A percentile compares a stretch with the other conserved stretches of the same genome.
phyloP scores from a whole-genome alignment of 2,797 vertebrate genomes.

The Thunnus albacares region DNA sequence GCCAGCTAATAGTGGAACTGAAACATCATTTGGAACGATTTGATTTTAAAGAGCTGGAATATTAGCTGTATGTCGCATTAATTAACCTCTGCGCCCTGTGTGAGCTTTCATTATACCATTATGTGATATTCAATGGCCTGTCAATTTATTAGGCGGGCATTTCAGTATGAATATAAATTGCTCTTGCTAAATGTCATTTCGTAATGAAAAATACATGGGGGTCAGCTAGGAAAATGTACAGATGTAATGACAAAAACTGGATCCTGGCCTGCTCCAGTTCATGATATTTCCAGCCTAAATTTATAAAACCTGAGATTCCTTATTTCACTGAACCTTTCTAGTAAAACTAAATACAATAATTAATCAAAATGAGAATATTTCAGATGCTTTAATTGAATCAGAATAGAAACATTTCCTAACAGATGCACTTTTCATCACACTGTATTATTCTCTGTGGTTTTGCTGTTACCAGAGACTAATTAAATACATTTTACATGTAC shows the following conservation, averaged over 20 bases:
- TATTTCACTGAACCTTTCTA: not conserved
- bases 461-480: not conserved
- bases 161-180: not conserved
- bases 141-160: constrained; percentile 15
- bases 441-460: not conserved
- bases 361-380: not conserved
- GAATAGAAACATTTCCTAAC: not conserved
- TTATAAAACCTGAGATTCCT: not conserved
- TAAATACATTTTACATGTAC: not conserved
- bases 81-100: not conserved
- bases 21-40: constrained; percentile 7
- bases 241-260: not conserved
- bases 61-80: not conserved
- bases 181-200: constrained; percentile 17
- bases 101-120: constrained; percentile 13
- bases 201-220: not conserved
- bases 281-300: not conserved
- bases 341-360: not conserved
- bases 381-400: not conserved
- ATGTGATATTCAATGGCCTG: not conserved
- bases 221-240: not conserved
- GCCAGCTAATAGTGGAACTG: not conserved
- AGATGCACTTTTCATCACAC: not conserved
- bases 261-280: not conserved
- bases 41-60: constrained; percentile 1